phyloP scores from a whole-genome alignment of 2,888 invertebrate species.

The Monochamus alternatus region DNA sequence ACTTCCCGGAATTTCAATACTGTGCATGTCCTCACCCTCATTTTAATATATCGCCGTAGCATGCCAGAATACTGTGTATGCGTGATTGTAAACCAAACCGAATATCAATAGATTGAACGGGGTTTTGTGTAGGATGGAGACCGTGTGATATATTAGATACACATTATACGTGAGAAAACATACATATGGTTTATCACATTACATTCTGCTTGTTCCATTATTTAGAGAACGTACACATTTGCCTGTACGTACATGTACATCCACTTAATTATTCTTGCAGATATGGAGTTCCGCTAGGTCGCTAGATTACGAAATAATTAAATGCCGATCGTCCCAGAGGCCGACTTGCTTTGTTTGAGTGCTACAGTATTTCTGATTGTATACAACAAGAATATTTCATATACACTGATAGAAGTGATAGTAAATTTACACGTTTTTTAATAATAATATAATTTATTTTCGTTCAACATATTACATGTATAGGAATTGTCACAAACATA shows the following conservation, averaged over 20 bases:
- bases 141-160: conserved; percentile 11
- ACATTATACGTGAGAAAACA: conserved; percentile 23
- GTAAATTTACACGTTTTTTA: too few relatives aligned
- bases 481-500: too few relatives aligned
- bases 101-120: conserved; percentile 17
- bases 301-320: too few relatives aligned
- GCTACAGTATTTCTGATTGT: too few relatives aligned
- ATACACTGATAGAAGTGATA: too few relatives aligned
- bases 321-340: too few relatives aligned
- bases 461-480: too few relatives aligned
- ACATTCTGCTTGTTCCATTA: conserved; percentile 5
- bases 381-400: too few relatives aligned
- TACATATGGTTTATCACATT: conserved; percentile 20
- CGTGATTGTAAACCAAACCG: conserved; percentile 20
- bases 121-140: neutral
- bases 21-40: conserved; percentile 2
- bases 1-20: neutral
- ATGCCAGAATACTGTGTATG: conserved; percentile 13
- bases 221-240: conserved; percentile 2
- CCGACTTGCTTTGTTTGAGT: too few relatives aligned
- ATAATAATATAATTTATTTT: too few relatives aligned
- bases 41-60: conserved; percentile 12
- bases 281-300: neutral
- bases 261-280: neutral
- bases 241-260: neutral